Evolutionary conservation across 23 tunicate genomes (phyloP).

Genomic region (Trididemnum miniatum): DNA sequence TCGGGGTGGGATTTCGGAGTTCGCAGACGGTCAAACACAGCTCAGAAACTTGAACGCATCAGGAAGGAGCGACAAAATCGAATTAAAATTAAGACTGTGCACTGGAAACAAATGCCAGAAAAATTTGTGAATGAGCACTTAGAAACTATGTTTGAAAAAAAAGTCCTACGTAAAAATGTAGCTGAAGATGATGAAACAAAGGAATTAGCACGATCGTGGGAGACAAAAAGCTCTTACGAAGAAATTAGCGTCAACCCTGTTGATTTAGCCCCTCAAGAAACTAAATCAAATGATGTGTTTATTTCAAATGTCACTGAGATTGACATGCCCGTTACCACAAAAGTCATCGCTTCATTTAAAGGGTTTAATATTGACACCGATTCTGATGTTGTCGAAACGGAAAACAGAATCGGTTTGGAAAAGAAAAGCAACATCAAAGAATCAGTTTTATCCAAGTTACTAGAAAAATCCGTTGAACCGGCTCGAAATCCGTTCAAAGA

Average conservation of each 20-base stretch:
- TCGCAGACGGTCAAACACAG: constrained; percentile 85
- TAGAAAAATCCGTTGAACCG: constrained; percentile 29
- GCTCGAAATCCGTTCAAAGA: constrained; percentile 76
- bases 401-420: background rate
- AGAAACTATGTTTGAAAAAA: constrained; percentile 49
- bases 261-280: background rate
- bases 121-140: constrained; percentile 37
- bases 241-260: background rate
- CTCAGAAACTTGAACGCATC: constrained; percentile 89
- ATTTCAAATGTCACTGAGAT: background rate
- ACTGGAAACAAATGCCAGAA: constrained; percentile 64
- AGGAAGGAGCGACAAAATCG: constrained; percentile 77
- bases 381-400: too few relatives aligned
- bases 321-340: background rate
- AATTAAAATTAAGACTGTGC: constrained; percentile 68
- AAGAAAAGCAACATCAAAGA: background rate
- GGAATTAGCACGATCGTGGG: background rate
- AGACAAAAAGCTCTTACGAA: background rate
- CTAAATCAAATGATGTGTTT: background rate
- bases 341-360: constrained; percentile 4
- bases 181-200: background rate
- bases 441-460: constrained; percentile 56
- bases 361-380: constrained; percentile 16
- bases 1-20: constrained; percentile 91
- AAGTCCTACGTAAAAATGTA: background rate